Conservation (phyloP, 2,797 vertebrate species). For the Anas capensis region DNA sequence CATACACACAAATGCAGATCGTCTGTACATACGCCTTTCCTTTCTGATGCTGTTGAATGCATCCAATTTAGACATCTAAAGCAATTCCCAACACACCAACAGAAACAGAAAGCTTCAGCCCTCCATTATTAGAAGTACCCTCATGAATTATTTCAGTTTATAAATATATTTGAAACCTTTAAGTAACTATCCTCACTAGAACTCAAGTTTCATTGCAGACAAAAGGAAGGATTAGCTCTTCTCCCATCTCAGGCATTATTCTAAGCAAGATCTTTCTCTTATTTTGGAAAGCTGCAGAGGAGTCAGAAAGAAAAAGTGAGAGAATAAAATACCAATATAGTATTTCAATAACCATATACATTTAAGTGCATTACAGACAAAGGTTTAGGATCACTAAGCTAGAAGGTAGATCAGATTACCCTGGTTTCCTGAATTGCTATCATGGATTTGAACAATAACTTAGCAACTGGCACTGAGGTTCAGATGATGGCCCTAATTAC, state of each 20-base stretch:
- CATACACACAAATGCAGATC: background rate
- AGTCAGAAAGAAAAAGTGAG: background rate
- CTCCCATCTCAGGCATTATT: background rate
- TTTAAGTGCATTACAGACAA: background rate
- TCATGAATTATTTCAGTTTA: background rate
- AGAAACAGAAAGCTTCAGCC: background rate
- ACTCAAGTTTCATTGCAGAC: background rate
- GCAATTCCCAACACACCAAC: background rate
- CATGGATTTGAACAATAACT: background rate
- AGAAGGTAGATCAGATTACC: background rate
- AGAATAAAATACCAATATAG: background rate
- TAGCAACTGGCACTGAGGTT: background rate
- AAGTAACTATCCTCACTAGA: background rate
- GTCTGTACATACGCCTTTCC: background rate
- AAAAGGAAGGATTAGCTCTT: background rate
- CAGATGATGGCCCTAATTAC: background rate
- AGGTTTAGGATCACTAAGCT: background rate
- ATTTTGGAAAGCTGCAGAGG: background rate
- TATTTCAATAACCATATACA: background rate
- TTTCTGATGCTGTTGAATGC: background rate
- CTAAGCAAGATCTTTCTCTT: background rate
- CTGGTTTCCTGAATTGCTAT: background rate
- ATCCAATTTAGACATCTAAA: background rate
- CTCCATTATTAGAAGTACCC: background rate
- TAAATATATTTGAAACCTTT: background rate